Conservation (phyloP, 2,113 vertebrate species). For the Copsychus sechellarum region DNA sequence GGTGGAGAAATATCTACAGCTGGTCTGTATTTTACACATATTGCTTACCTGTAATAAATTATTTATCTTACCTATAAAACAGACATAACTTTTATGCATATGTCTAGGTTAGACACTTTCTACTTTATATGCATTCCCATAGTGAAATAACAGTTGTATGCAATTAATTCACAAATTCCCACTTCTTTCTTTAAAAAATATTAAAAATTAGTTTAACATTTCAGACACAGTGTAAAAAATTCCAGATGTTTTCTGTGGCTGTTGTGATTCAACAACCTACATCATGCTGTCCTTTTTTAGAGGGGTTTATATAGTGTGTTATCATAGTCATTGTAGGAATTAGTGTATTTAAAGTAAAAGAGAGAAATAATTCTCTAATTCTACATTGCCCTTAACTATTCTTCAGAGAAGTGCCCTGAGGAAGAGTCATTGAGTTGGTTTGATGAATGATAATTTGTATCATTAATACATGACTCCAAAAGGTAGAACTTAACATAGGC, state of each 20-base stretch:
- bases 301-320: not conserved
- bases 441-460: not conserved
- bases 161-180: not conserved
- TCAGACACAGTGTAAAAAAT: not conserved
- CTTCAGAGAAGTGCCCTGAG: not conserved
- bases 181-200: not conserved
- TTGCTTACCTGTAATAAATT: not conserved
- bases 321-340: not conserved
- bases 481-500: not conserved
- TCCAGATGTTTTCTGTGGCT: not conserved
- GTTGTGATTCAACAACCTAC: not conserved
- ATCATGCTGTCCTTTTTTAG: not conserved
- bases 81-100: not conserved
- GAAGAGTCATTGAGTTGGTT: not conserved
- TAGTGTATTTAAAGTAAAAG: not conserved
- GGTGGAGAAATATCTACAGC: not conserved
- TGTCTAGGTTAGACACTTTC: not conserved
- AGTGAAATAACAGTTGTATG: not conserved
- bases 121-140: not conserved
- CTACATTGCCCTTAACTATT: not conserved
- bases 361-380: not conserved
- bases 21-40: not conserved
- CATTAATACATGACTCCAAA: not conserved
- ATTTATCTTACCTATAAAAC: not conserved
- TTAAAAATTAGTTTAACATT: not conserved